phyloP scores from a whole-genome alignment of 2,113 vertebrate genomes.

The Ovibos moschatus region DNA sequence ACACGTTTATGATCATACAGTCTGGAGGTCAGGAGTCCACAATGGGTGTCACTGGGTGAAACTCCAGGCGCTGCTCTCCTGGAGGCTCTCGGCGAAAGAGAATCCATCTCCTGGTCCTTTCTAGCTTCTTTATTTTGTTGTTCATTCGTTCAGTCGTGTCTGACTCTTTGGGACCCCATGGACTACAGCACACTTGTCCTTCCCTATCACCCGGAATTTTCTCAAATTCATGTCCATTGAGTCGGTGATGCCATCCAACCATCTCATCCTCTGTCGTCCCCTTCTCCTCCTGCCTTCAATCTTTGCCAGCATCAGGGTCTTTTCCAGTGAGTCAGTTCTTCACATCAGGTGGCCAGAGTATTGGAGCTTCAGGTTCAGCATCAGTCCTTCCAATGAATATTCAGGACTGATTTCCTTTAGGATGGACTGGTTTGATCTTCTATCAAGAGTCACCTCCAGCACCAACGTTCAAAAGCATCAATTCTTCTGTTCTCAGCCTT shows the following conservation, averaged over 20 bases:
- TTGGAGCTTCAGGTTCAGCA: neutral
- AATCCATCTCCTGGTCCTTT: neutral
- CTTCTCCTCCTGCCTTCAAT: neutral
- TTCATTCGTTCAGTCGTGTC: neutral
- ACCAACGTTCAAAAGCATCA: neutral
- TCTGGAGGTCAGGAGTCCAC: neutral
- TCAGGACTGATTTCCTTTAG: neutral
- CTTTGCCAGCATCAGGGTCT: neutral
- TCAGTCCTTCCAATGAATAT: neutral
- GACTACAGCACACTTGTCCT: neutral
- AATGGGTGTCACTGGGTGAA: neutral
- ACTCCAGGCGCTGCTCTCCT: neutral
- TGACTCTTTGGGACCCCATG: neutral
- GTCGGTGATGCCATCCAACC: neutral
- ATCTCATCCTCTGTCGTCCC: neutral
- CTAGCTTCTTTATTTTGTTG: neutral
- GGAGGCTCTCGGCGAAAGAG: neutral
- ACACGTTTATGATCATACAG: fast-evolving
- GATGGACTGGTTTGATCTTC: neutral
- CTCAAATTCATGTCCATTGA: neutral
- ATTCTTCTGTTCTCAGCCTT: neutral
- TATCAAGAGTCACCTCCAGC: neutral
- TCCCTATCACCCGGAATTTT: neutral
- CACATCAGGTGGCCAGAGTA: neutral
- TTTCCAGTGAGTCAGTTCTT: neutral